These are phyloP conservation scores for Mandrillus leucophaeus DNA, from an alignment of 2,113 vertebrate genomes.

Conservation along the genomic window DNA sequence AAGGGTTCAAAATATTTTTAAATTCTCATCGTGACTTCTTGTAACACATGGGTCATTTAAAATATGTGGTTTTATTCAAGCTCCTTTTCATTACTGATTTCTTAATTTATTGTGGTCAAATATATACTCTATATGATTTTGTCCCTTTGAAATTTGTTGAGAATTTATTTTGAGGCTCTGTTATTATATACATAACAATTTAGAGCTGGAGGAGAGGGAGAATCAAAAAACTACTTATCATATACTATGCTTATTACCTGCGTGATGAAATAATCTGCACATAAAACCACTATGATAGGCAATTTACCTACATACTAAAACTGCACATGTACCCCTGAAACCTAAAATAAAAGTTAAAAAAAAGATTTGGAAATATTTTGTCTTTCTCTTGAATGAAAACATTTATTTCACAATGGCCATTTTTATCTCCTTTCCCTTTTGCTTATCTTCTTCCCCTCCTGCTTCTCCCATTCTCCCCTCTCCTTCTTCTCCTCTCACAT, in stretches of 20 bases:
- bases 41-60: not conserved
- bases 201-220: too few species aligned
- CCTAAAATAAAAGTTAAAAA: not conserved
- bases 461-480: not conserved
- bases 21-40: not conserved
- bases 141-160: not conserved
- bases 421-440: not conserved
- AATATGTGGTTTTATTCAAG: not conserved
- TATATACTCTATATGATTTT: not conserved
- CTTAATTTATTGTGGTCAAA: not conserved
- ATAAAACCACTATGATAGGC: too few species aligned
- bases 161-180: not conserved
- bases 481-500: not conserved
- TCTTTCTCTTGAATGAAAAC: not conserved
- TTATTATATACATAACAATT: not conserved
- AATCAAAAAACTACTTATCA: too few species aligned
- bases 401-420: not conserved
- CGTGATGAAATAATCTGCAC: too few species aligned
- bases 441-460: not conserved
- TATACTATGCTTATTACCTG: too few species aligned
- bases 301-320: too few species aligned
- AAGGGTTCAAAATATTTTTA: not conserved
- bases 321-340: too few species aligned
- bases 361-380: not conserved
- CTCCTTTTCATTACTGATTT: not conserved